These are phyloP conservation scores for Saguinus midas DNA, from an alignment of 2,113 vertebrate genomes.

Conservation along the genomic window DNA sequence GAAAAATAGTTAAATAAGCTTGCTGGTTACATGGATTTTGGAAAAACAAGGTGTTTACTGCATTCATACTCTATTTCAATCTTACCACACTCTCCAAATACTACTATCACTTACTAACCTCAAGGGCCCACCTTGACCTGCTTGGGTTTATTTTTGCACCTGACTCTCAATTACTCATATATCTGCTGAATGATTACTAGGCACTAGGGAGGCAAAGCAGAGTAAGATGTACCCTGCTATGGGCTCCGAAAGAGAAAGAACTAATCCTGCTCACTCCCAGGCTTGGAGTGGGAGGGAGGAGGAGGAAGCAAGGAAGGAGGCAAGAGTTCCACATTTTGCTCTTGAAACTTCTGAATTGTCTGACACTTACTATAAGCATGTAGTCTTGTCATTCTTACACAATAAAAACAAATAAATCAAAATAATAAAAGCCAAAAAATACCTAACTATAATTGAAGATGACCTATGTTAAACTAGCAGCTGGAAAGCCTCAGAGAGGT, in stretches of 20 bases:
- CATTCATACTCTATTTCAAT: background rate
- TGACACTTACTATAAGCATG: background rate
- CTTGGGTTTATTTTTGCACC: background rate
- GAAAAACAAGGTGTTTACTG: background rate
- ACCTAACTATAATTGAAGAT: background rate
- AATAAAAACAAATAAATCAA: constrained; percentile 21
- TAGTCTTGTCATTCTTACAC: background rate
- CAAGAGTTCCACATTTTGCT: background rate
- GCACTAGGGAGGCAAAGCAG: background rate
- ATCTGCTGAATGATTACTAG: background rate
- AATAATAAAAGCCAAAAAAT: background rate
- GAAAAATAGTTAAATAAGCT: background rate
- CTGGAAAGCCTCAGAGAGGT: background rate
- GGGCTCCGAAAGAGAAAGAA: background rate
- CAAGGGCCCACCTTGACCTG: background rate
- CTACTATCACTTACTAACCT: background rate
- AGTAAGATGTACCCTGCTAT: background rate
- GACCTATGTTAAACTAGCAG: background rate
- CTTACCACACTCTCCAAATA: background rate
- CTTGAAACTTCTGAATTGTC: background rate
- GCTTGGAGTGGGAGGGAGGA: background rate
- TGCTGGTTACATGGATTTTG: background rate
- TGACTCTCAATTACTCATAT: background rate
- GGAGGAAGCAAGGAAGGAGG: background rate
- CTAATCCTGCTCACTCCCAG: background rate